Evolutionary conservation across 2,888 invertebrate species (phyloP).

Genomic region (Ligdia adustata): DNA sequence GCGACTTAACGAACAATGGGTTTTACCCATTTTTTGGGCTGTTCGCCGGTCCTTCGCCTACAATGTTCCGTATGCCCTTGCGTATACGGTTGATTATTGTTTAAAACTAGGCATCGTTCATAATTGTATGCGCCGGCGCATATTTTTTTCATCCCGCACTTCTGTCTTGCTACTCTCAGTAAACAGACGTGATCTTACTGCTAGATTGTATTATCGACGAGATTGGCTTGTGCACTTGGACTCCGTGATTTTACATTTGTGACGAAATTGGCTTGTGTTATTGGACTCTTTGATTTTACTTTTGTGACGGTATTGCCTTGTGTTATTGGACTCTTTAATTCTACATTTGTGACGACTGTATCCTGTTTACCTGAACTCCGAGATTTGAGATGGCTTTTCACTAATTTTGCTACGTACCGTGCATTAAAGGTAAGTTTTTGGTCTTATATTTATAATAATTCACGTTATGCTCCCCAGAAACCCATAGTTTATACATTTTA

Average conservation of each 20-base stretch:
- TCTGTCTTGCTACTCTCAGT: slow-evolving; percentile 10
- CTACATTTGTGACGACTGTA: slow-evolving; percentile 14
- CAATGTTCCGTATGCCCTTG: slow-evolving; percentile 10
- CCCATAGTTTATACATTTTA: slow-evolving; percentile 6
- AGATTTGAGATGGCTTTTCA: slow-evolving; percentile 8
- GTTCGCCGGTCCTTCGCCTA: slow-evolving; percentile 9
- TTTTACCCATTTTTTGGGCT: slow-evolving; percentile 4
- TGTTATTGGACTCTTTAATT: too few species aligned
- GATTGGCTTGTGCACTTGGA: slow-evolving; percentile 21
- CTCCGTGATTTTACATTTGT: slow-evolving; percentile 15
- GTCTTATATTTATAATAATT: slow-evolving; percentile 4
- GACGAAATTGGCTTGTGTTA: slow-evolving; percentile 22
- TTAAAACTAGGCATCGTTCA: slow-evolving; percentile 10
- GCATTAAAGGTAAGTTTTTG: slow-evolving; percentile 16
- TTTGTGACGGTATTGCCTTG: too few species aligned
- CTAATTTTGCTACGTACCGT: slow-evolving; percentile 11
- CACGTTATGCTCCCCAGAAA: slow-evolving; percentile 4
- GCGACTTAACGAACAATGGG: not conserved
- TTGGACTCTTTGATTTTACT: slow-evolving; percentile 14
- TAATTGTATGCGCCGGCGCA: slow-evolving; percentile 13
- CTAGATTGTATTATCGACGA: slow-evolving; percentile 13
- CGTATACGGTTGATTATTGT: slow-evolving; percentile 15
- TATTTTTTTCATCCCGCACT: slow-evolving; percentile 12
- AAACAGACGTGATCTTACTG: slow-evolving; percentile 9
- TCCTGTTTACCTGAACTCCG: slow-evolving; percentile 10